These are phyloP conservation scores for Lithobius niger DNA, from an alignment of 1,140 invertebrate genomes.

Conservation along the genomic window DNA sequence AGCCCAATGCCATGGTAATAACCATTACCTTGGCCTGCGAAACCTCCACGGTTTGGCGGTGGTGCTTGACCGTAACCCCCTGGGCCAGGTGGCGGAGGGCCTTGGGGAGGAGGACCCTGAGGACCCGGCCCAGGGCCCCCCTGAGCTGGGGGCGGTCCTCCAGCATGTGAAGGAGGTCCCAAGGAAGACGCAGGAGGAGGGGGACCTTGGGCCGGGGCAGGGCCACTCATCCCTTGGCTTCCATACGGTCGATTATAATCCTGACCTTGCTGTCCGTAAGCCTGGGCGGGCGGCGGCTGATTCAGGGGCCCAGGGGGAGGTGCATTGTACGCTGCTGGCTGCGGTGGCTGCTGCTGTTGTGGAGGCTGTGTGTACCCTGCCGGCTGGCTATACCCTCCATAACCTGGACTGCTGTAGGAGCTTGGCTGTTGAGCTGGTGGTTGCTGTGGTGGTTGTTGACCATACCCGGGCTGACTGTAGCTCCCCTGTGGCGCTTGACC, in stretches of 20 bases:
- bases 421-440: background rate
- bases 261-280: slow-evolving; percentile 6
- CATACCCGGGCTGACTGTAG: background rate
- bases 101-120: slow-evolving; percentile 1
- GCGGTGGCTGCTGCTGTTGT: background rate
- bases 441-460: background rate
- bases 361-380: background rate
- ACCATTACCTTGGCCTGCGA: slow-evolving; percentile 4
- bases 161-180: slow-evolving; percentile 1
- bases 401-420: background rate
- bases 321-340: background rate
- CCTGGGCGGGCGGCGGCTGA: slow-evolving; percentile 4
- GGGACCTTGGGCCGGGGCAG: slow-evolving; percentile 3
- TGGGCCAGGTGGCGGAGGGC: slow-evolving; percentile 2
- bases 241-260: slow-evolving; percentile 1
- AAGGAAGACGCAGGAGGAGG: background rate
- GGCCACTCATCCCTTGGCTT: background rate
- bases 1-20: background rate
- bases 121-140: slow-evolving; percentile 1
- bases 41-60: slow-evolving; percentile 2
- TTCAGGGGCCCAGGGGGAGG: background rate
- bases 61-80: slow-evolving; percentile 2
- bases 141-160: background rate
- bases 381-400: background rate
- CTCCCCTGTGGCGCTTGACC: background rate